Evolutionary conservation across 2,888 invertebrate species (phyloP).

Genomic region (Tillus elongatus): DNA sequence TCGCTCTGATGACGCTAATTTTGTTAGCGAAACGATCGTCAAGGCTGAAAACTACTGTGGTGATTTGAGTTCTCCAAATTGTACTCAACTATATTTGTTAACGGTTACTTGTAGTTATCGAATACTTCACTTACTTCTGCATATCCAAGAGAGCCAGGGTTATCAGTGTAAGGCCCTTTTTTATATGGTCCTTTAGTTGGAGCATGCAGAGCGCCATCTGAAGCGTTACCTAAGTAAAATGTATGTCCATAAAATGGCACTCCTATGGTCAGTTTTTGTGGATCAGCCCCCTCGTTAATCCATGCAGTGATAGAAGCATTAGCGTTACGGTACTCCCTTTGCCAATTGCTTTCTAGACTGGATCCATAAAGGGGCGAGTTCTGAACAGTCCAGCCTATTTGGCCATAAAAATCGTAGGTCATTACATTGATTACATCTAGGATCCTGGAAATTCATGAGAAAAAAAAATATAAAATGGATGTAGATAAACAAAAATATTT

Average conservation of each 20-base stretch:
- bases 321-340: conserved; percentile 8
- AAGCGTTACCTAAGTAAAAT: conserved; percentile 9
- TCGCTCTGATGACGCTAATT: no score
- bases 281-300: conserved; percentile 13
- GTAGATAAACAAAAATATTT: no score
- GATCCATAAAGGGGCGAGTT: conserved; percentile 12
- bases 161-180: conserved; percentile 13
- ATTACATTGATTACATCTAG: conserved; percentile 14
- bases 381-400: conserved; percentile 5
- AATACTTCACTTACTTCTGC: conserved; percentile 13
- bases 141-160: conserved; percentile 14
- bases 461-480: no score
- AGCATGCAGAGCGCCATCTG: conserved; percentile 8
- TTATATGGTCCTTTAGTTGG: conserved; percentile 11
- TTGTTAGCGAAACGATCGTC: no score
- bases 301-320: conserved; percentile 10
- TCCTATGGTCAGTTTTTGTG: conserved; percentile 12
- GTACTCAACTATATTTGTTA: no score
- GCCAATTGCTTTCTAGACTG: conserved; percentile 10
- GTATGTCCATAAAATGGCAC: conserved; percentile 14
- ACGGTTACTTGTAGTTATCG: no score
- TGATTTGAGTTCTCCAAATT: no score
- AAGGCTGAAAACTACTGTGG: no score
- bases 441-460: no score
- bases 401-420: conserved; percentile 14